Conservation (phyloP, 2,113 vertebrate species). For the Triplophysa dalaica region DNA sequence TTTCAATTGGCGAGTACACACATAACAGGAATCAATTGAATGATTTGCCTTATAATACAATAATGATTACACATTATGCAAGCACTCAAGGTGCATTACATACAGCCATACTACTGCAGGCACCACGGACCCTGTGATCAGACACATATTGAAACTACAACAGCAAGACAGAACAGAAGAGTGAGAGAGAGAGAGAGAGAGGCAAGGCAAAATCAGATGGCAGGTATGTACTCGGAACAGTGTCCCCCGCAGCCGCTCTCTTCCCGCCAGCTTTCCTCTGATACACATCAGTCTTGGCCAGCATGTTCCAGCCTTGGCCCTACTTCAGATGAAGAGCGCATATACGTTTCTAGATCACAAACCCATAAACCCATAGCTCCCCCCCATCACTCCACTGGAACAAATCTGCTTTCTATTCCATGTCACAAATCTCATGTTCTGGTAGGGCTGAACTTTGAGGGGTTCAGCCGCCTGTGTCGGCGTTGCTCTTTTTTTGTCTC, state of each 20-base stretch:
- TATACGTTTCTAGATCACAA: conserved; percentile 50
- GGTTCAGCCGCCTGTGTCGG: conserved; percentile 48
- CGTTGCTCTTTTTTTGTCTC: conserved; percentile 33
- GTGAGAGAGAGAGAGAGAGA: conserved; percentile 16
- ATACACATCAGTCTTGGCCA: conserved; percentile 53
- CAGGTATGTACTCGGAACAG: conserved; percentile 14
- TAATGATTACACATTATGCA: background rate
- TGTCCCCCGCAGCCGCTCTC: conserved; percentile 44
- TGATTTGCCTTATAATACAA: too few species aligned
- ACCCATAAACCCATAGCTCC: conserved; percentile 40
- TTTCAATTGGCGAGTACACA: too few species aligned
- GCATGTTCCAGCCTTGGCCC: conserved; percentile 6
- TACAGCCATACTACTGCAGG: background rate
- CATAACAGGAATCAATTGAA: too few species aligned
- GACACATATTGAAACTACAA: conserved; percentile 33
- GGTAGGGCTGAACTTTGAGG: conserved; percentile 45
- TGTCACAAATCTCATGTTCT: conserved; percentile 52
- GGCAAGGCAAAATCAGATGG: conserved; percentile 29
- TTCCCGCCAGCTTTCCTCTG: conserved; percentile 47
- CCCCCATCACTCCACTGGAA: conserved; percentile 48
- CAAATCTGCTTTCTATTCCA: conserved; percentile 60
- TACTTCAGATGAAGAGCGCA: conserved; percentile 35
- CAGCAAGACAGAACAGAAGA: conserved; percentile 27
- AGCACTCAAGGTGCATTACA: background rate
- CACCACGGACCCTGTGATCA: background rate